Evolutionary conservation across 2,113 vertebrate genomes (phyloP).

Genomic region (Nicator chloris): DNA sequence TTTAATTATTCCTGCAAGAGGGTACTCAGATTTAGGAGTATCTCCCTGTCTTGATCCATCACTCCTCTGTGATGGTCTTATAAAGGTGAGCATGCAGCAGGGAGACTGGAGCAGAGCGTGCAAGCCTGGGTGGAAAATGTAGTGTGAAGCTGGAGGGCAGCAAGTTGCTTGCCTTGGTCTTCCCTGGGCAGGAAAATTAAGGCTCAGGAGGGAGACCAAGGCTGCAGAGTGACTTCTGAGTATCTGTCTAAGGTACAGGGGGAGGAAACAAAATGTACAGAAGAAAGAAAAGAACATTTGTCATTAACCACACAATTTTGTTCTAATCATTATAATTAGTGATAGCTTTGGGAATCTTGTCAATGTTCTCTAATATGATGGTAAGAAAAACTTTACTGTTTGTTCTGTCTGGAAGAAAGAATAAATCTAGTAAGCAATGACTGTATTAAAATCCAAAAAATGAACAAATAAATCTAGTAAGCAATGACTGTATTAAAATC

Average conservation of each 20-base stretch:
- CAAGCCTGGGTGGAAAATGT: neutral
- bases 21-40: accelerated
- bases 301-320: neutral
- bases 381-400: neutral
- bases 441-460: neutral
- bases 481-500: neutral
- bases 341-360: neutral
- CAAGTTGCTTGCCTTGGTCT: neutral
- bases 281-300: neutral
- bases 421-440: neutral
- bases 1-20: neutral
- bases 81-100: neutral
- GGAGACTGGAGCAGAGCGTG: no score
- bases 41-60: neutral
- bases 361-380: neutral
- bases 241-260: neutral
- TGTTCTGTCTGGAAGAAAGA: neutral
- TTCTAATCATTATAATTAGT: neutral
- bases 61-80: neutral
- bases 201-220: neutral
- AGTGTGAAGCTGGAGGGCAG: neutral
- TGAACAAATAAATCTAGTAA: neutral
- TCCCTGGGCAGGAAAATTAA: neutral
- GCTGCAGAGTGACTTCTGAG: neutral
- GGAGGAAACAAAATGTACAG: neutral